Percentiles rank a stretch among this genome's conserved stretches.
phyloP scores from a whole-genome alignment of 64 coral and sea anemone genomes.

The Montipora sp. region DNA sequence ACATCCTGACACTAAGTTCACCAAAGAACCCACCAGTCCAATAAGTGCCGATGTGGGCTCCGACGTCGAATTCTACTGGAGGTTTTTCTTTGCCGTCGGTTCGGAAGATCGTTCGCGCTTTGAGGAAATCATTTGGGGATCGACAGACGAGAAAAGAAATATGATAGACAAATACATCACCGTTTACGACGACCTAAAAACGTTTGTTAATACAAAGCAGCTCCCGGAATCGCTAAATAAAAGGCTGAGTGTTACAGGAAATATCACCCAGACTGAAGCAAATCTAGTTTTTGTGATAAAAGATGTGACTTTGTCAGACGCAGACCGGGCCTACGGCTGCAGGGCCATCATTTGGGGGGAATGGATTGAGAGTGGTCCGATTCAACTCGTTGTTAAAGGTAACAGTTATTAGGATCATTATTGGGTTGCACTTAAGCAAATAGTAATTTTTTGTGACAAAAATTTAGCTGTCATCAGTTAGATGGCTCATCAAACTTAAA shows the following conservation, averaged over 20 bases:
- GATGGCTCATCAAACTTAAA: too few species aligned
- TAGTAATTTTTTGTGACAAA: too few species aligned
- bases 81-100: not conserved
- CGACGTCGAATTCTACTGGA: not conserved
- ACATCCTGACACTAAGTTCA: not conserved
- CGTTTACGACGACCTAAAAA: not conserved
- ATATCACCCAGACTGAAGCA: not conserved
- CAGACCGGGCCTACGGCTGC: not conserved
- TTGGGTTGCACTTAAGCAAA: not conserved
- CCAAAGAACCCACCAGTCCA: not conserved
- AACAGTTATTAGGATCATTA: not conserved
- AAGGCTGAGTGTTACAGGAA: not conserved
- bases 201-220: not conserved
- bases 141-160: not conserved
- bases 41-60: not conserved
- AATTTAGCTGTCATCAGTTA: too few species aligned
- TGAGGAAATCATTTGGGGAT: not conserved
- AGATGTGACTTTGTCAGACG: not conserved
- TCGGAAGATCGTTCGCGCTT: not conserved
- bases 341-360: not conserved
- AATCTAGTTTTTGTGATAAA: not conserved
- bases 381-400: not conserved
- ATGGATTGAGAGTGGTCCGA: not conserved
- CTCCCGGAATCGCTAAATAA: not conserved
- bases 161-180: constrained; percentile 18